Evolutionary conservation across 2,888 invertebrate species (phyloP).

Genomic region (Petrophora chlorosata): DNA sequence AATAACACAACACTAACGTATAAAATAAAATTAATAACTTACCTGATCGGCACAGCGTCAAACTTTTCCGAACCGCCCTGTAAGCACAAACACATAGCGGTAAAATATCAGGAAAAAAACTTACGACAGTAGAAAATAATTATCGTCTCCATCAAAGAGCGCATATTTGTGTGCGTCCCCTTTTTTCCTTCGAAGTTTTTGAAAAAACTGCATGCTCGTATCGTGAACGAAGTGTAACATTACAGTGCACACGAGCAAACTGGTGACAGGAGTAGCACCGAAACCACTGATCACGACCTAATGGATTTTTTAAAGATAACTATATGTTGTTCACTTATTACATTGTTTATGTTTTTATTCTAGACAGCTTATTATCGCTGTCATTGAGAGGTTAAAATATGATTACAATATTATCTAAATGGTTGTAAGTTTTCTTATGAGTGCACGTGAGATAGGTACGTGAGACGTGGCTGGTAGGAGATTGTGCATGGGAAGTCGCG

Average conservation of each 20-base stretch:
- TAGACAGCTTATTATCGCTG: slow-evolving; percentile 34
- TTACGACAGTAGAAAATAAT: slow-evolving; percentile 20
- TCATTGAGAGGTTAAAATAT: slow-evolving; percentile 36
- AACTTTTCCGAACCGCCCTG: slow-evolving; percentile 42
- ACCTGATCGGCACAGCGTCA: slow-evolving; percentile 37
- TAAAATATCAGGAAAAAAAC: slow-evolving; percentile 20
- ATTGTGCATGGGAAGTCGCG: background rate
- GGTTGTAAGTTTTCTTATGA: slow-evolving; percentile 24
- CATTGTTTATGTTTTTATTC: slow-evolving; percentile 44
- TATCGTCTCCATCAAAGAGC: slow-evolving; percentile 22
- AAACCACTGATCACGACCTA: slow-evolving; percentile 9
- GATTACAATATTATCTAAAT: slow-evolving; percentile 30
- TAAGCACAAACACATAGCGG: slow-evolving; percentile 29
- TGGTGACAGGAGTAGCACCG: background rate
- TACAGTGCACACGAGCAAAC: slow-evolving; percentile 12
- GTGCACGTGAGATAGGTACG: slow-evolving; percentile 15
- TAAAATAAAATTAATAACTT: slow-evolving; percentile 18
- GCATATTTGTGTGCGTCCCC: slow-evolving; percentile 11
- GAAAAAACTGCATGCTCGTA: slow-evolving; percentile 19
- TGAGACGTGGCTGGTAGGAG: background rate
- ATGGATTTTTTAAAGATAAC: slow-evolving; percentile 37
- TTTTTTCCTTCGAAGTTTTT: slow-evolving; percentile 19
- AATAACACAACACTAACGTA: background rate
- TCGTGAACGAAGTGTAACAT: slow-evolving; percentile 27
- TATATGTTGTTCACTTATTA: slow-evolving; percentile 52